Evolutionary conservation across 2,797 vertebrate genomes (phyloP), one percentile per base, ranked within the genome.

Genomic region (Peromyscus melanophrys): DNA sequence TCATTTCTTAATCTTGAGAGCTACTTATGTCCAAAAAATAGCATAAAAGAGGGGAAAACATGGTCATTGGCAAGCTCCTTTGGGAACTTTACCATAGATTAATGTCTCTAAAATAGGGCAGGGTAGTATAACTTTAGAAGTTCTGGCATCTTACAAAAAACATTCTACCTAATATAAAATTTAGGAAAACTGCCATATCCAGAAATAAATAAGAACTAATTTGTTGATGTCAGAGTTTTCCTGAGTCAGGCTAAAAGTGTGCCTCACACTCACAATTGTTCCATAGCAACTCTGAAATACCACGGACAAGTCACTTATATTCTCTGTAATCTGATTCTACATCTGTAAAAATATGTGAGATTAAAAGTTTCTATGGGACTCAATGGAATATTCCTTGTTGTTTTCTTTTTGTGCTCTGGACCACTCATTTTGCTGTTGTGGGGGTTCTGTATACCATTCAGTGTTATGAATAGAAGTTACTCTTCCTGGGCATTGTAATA

Each of bases 401-500:
- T 89, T 91, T 93, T 86, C 73, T 46, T 96, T 43, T 9, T 34
- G 6, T 73, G 61, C 55, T 25, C 73, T 61, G 3, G 71, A 80
- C 93, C 69, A 94, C 85, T 37, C 65, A 77, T 96, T 95, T 94
- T 82, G 57, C 46, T 97, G 96, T 93, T 82, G 84, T 93, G 86
- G 85, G 49, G 67, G n/a, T 83, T 89, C 91, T 93, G 90, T 25
- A 76, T 13, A 96, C 77, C 43, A 84, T 65, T 69, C 17, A 90
- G 76, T 89, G 37, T 95, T 95, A 89, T 89, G 55, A 91, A 16
- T 92, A 80, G 27, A 97, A 71, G 6, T 95, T 93, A 78, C 43
- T 92, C 83, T 65, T 85, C 40, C 89, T 96, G 89, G 34, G 77
- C 92, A 94, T 49, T 96, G 75, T 96, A 98, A 96, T 83, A 89